These are phyloP conservation scores for Koerneria pararmatus DNA, from an alignment of 2,888 invertebrate species.

Conservation along the genomic window DNA sequence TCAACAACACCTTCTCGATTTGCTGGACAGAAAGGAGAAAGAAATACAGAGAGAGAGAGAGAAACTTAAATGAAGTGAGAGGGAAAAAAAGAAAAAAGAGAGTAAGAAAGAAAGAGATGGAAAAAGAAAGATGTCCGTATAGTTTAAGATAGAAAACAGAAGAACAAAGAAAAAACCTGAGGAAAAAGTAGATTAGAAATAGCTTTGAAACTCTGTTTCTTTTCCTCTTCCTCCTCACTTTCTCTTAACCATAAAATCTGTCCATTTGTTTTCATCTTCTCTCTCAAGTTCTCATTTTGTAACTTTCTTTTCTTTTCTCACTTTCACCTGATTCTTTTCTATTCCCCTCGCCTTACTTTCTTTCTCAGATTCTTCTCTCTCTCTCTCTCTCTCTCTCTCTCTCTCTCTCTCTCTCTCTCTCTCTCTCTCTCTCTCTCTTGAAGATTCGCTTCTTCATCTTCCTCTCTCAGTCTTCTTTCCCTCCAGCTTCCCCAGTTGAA, in stretches of 20 bases:
- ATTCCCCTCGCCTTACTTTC: background rate
- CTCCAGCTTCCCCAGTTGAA: no score
- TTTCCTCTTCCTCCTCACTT: background rate
- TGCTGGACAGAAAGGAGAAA: no score
- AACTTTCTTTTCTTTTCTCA: background rate
- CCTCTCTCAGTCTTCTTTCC: conserved; percentile 1
- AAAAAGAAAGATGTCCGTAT: no score
- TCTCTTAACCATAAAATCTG: background rate
- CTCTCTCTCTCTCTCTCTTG: background rate
- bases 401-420: background rate
- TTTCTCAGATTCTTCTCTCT: background rate
- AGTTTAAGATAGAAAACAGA: no score
- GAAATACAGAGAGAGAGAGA: no score
- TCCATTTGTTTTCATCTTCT: background rate
- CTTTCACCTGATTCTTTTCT: background rate
- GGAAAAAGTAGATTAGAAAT: no score
- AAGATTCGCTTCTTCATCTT: background rate
- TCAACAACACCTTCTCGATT: no score
- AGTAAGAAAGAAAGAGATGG: no score
- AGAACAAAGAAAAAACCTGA: no score
- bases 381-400: conserved; percentile 4
- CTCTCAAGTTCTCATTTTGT: background rate
- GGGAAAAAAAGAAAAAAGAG: no score
- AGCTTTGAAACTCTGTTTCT: no score
- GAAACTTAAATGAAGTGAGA: no score